A percentile compares a stretch with the other conserved stretches of the same genome.
Conservation (phyloP, 2,113 vertebrate species). For the Holacanthus passer region DNA sequence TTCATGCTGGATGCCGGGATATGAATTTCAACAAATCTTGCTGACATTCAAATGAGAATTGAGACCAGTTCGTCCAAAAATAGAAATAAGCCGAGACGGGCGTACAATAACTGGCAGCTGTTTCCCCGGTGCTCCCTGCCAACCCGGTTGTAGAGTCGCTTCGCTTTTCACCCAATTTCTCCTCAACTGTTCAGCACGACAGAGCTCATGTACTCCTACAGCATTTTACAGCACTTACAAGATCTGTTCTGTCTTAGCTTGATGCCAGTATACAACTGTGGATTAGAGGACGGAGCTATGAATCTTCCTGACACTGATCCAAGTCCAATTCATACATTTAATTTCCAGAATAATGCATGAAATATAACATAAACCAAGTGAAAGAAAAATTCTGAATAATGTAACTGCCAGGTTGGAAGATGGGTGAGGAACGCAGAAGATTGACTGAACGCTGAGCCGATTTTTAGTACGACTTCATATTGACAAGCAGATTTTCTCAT, state of each 20-base stretch:
- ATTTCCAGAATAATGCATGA: not conserved
- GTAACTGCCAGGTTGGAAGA: too few relatives aligned
- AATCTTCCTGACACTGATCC: not conserved
- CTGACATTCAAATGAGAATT: constrained; percentile 56
- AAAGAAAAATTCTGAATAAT: not conserved
- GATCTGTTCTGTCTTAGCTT: not conserved
- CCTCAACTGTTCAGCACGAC: constrained; percentile 10
- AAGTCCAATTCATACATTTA: not conserved
- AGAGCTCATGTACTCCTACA: constrained; percentile 2
- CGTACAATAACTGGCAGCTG: constrained; percentile 52
- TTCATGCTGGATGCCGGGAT: constrained; percentile 31
- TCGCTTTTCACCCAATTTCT: constrained; percentile 30
- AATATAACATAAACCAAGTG: not conserved
- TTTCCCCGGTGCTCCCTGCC: constrained; percentile 50
- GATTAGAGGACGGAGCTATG: not conserved
- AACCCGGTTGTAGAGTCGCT: constrained; percentile 34
- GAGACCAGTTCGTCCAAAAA: constrained; percentile 49
- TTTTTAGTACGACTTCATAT: too few relatives aligned
- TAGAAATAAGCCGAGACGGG: constrained; percentile 51
- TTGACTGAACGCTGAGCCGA: too few relatives aligned
- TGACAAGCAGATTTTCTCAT: too few relatives aligned
- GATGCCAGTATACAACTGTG: not conserved
- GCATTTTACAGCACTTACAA: constrained; percentile 18
- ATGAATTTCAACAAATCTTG: constrained; percentile 50
- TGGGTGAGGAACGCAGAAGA: too few relatives aligned